Conservation (phyloP, 2,888 invertebrate species). For the Phasia obesa region DNA sequence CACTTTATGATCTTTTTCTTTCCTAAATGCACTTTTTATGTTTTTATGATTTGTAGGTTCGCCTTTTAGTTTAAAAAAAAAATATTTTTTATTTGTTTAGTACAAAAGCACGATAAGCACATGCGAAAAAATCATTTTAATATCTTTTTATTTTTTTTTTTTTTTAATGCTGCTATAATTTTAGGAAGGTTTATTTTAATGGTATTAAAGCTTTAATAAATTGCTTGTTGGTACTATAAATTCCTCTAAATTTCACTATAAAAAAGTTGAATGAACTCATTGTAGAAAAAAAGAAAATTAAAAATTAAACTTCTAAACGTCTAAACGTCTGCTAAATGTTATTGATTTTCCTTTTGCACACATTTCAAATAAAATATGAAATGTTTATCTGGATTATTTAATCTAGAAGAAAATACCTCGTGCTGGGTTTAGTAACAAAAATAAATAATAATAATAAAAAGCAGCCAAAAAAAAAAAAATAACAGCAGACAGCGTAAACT, state of each 20-base stretch:
- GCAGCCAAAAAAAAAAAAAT: slow-evolving; percentile 30
- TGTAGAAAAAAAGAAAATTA: background rate
- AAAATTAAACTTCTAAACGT: slow-evolving; percentile 8
- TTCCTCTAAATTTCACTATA: background rate
- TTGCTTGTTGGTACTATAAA: background rate
- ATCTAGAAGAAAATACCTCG: slow-evolving; percentile 35
- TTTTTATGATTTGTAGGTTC: slow-evolving; percentile 32
- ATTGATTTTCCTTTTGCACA: slow-evolving; percentile 42
- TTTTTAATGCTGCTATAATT: background rate
- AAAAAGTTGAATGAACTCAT: slow-evolving; percentile 39
- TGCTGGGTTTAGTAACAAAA: slow-evolving; percentile 34
- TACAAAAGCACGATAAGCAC: background rate
- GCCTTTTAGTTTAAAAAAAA: background rate
- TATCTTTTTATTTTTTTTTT: background rate
- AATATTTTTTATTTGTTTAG: background rate
- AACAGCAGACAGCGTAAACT: background rate
- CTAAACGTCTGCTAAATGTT: slow-evolving; percentile 19
- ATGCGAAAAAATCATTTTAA: slow-evolving; percentile 25
- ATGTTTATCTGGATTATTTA: slow-evolving; percentile 41
- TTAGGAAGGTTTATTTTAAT: no score
- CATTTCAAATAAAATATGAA: slow-evolving; percentile 37
- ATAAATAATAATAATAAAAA: slow-evolving; percentile 35
- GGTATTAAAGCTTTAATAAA: background rate
- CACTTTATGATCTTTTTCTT: slow-evolving; percentile 40
- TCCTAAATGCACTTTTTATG: slow-evolving; percentile 56